Percentiles rank a stretch among this genome's conserved stretches.
Evolutionary conservation across 2,797 vertebrate species (phyloP).

Genomic region (Chelonia mydas): DNA sequence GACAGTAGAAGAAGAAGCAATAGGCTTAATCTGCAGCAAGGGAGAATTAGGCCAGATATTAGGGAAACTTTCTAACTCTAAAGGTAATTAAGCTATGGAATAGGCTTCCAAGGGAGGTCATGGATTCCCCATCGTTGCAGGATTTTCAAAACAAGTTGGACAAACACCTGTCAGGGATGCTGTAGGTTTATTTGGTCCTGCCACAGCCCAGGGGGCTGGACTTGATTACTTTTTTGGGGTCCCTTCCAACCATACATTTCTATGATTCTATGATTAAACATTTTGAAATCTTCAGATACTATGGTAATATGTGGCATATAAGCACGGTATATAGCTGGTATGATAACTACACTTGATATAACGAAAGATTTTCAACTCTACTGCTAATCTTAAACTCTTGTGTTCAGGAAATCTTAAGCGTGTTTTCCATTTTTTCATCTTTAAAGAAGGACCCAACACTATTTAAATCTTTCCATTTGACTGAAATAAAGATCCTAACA

Average conservation of each 20-base stretch:
- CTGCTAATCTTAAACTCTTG: background rate
- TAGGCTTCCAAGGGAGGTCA: background rate
- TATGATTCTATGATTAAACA: background rate
- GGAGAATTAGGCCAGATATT: background rate
- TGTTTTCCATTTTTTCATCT: background rate
- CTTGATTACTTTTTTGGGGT: background rate
- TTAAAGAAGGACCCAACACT: background rate
- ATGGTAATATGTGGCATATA: background rate
- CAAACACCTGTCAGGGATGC: background rate
- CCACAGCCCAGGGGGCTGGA: background rate
- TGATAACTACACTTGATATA: background rate
- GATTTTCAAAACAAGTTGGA: background rate
- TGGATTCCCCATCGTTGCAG: background rate
- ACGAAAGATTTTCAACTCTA: background rate
- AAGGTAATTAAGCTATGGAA: background rate
- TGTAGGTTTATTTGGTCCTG: background rate
- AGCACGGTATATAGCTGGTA: background rate
- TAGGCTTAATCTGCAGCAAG: background rate
- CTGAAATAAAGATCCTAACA: background rate
- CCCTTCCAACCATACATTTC: background rate
- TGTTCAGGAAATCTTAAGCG: background rate
- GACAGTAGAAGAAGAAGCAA: background rate
- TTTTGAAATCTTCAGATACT: background rate
- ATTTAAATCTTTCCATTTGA: background rate
- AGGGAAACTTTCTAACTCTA: background rate